A percentile compares a stretch with the other conserved stretches of the same genome.
These are phyloP conservation scores for Rynchops niger DNA, from an alignment of 2,113 vertebrate genomes.

Conservation along the genomic window DNA sequence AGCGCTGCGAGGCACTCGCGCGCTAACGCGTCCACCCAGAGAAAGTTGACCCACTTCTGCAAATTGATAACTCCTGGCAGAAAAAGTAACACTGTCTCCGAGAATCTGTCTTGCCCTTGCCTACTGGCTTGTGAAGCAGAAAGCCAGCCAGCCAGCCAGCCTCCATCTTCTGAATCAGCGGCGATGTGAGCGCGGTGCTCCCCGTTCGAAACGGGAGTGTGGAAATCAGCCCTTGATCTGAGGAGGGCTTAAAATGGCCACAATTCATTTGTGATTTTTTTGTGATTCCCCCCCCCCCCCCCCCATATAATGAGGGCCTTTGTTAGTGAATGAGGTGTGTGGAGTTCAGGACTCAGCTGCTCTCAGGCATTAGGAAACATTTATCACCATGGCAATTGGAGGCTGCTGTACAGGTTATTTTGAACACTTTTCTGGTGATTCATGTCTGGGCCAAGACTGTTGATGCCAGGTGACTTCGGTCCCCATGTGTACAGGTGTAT, in stretches of 20 bases:
- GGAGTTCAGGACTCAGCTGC: conserved; percentile 7
- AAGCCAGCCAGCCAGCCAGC: conserved; percentile 51
- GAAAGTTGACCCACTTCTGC: conserved; percentile 80
- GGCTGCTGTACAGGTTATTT: conserved; percentile 41
- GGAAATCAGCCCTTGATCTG: conserved; percentile 34
- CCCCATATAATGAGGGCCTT: conserved; percentile 32
- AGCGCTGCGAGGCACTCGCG: conserved; percentile 59
- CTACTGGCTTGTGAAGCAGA: conserved; percentile 73
- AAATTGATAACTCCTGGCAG: conserved; percentile 78
- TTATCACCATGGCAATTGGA: conserved; percentile 49
- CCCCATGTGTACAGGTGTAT: neutral
- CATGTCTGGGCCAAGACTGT: neutral
- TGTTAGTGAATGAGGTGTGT: conserved; percentile 50
- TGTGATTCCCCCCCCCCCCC: too few species aligned
- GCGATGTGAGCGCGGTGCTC: neutral
- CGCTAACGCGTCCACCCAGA: conserved; percentile 54
- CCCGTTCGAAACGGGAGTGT: conserved; percentile 36
- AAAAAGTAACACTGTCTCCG: conserved; percentile 76
- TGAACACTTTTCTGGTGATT: conserved; percentile 20
- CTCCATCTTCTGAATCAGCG: conserved; percentile 61
- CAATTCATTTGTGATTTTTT: neutral
- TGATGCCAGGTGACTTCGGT: neutral
- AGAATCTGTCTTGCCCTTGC: conserved; percentile 61
- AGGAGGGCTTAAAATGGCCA: conserved; percentile 24
- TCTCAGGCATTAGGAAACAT: conserved; percentile 39